Evolutionary conservation across 2,797 vertebrate genomes (phyloP), one percentile per base, ranked within the genome.

Genomic region (Cossypha dichroa): DNA sequence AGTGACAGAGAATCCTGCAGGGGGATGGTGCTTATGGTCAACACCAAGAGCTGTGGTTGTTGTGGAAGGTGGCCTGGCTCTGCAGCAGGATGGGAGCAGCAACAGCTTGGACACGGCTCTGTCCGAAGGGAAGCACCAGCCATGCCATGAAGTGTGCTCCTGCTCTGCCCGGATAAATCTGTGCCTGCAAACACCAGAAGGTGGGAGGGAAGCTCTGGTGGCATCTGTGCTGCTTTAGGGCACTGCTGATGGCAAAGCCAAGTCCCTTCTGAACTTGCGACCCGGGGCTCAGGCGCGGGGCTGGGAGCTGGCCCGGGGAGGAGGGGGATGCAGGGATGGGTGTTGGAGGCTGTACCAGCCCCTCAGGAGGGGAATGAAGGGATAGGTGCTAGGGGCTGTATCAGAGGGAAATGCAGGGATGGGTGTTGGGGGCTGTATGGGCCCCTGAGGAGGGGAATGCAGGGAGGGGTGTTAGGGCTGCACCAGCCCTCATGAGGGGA

Each of bases 101-200:
- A 7, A 11, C 15, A 3, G 73, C 22, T 14, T 2, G 6, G 22
- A 21, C 49, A 40, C 15, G 3, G 33, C 3, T 14, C 16, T 14
- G 26, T 2, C 26, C 22, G 2, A 6, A 34, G 55, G 43, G 31
- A 15, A 85, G 34, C 66, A 45, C 74, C 13, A 9, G 21, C 5
- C 2, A 0, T 0, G 5, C 22, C 3, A 5, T 2, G 33, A 5
- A n/a, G 43, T 5, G 4, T 17, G 16, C 4, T 40, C 52, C 60
- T 16, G 6, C 62, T 36, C 31, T n/a, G 62, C 31, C 55, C 2
- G 22, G 13, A 16, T 13, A 52, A 59, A 60, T 40, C 76, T 58
- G 46, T 3, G 33, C 46, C 46, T 31, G 51, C 40, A 13, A 11
- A 15, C 22, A 56, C 28, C 41, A 28, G 51, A 14, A 28, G 14